Evolutionary conservation across 2,797 vertebrate genomes (phyloP), one percentile per base, ranked within the genome.

Genomic region (Urosaurus nigricauda): DNA sequence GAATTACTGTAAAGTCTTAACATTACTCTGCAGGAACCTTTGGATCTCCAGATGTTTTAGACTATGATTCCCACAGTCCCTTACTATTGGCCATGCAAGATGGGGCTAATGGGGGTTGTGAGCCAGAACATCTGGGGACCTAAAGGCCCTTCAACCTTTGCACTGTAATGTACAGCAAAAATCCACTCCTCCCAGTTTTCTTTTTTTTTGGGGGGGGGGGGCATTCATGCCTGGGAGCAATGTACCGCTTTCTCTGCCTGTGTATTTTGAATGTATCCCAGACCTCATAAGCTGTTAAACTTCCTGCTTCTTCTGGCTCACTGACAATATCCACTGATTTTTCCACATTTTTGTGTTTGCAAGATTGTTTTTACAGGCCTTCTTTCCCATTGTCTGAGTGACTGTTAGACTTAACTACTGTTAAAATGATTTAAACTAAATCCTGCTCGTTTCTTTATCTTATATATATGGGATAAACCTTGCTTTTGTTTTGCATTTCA

Each of bases 101-200:
- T 68, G 65, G 7, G 65, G 11, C 11, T 32, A 68, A 32, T 68
- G 65, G 2, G 26, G 65, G 65, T 68, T 68, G 65, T 68, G 65
- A 68, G 11, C 29, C 65, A 68, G 65, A 68, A 68, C 65, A 68
- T 68, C 65, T 68, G 65, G 65, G 65, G 29, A 32, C 65, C 65
- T 32, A 32, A 68, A 68, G 65, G 11, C 29, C 65, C 65, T 13
- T 68, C 12, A 68, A 13, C 65, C 65, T 79, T 84, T 92, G 51
- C 90, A 86, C 71, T 83, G 19, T 93, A 9, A 88, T 94, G 65
- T 16, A 88, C 91, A 93, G 91, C 92, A 91, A 60, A 79, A 93
- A 95, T 87, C 90, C 90, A 93, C 91, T 90, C 78, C 90, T 86
- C 68, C 88, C 92, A 93, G 94, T 94, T 94, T 91, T 93, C 89